A percentile compares a stretch with the other conserved stretches of the same genome.
phyloP scores from a whole-genome alignment of 2,797 vertebrate species.

The Rhinophrynus dorsalis region DNA sequence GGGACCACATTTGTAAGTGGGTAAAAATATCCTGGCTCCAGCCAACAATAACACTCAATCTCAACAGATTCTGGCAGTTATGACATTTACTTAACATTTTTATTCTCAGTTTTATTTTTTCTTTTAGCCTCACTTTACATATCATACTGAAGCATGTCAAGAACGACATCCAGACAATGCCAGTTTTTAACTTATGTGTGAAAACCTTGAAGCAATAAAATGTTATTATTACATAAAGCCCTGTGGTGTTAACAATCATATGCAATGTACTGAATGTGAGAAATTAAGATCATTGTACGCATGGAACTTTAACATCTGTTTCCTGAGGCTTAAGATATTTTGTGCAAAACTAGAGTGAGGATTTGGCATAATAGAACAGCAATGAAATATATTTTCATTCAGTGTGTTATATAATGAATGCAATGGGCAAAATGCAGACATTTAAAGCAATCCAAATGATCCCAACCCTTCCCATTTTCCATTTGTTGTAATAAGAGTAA shows the following conservation, averaged over 20 bases:
- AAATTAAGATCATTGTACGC: slow-evolving; percentile 40
- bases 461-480: slow-evolving; percentile 2
- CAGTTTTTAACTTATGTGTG: slow-evolving; percentile 45
- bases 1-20: slow-evolving; percentile 29
- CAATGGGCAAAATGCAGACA: slow-evolving; percentile 25
- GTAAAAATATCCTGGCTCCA: slow-evolving; percentile 32
- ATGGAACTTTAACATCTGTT: slow-evolving; percentile 48
- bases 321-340: slow-evolving; percentile 42
- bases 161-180: slow-evolving; percentile 41
- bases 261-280: slow-evolving; percentile 38
- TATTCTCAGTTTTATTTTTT: slow-evolving; percentile 43
- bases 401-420: slow-evolving; percentile 42
- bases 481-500: neutral
- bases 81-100: slow-evolving; percentile 47
- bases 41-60: slow-evolving; percentile 46
- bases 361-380: slow-evolving; percentile 30
- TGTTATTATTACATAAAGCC: slow-evolving; percentile 45
- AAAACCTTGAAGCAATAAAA: slow-evolving; percentile 46
- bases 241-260: slow-evolving; percentile 44
- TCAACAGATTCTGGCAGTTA: slow-evolving; percentile 32
- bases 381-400: slow-evolving; percentile 42
- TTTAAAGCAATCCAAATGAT: neutral
- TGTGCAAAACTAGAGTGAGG: slow-evolving; percentile 25
- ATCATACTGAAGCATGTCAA: slow-evolving; percentile 11
- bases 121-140: slow-evolving; percentile 41